Evolutionary conservation across 1,140 invertebrate species (phyloP), one percentile per base, ranked within the genome.

Genomic region (Drosophila persimilis): DNA sequence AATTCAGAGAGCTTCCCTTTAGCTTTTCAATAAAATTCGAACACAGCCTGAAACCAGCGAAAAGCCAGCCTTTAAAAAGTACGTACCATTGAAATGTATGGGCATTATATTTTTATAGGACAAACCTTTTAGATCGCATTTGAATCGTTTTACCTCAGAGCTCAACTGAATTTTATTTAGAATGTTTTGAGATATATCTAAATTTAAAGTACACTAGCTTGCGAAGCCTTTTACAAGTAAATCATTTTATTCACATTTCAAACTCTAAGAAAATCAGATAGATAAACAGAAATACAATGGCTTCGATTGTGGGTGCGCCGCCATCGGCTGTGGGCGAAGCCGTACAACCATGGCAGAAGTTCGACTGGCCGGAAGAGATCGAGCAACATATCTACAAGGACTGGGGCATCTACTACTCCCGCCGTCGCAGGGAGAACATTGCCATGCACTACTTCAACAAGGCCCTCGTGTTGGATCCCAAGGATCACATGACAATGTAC

Each of bases 371-470:
- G 6, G 57, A 59, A 0, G 79, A 89, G 45, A 64, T 80, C 0
- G 59, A 80, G 3, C 89, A 89, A 17, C 51, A 73, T 15, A 84
- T 90, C 6, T 90, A 84, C 15, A 52, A 71, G 26, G 89, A 84
- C 8, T 90, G 89, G 89, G 89, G 85, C 6, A 69, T 63, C 8
- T 90, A 89, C 39, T 90, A 90, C 41, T 90, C 77, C 0, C 71
- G 63, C 17, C 74, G 83, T 4, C 78, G 77, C 0, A 47, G 86
- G 6, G 70, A 88, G 65, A 89, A 77, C 54, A 75, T 88, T 11
- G 89, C 89, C 0, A 9, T 80, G 57, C 60, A 90, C 20, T 90
- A 90, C 20, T 83, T 78, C 15, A 71, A 83, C 29, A 78, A 84
- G 56, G 86, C 89, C 2, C 45, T 90, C 20, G 72, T 73, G 1